Base-by-base conservation (phyloP, 2,888 invertebrate genomes). In the Dione juno region DNA sequence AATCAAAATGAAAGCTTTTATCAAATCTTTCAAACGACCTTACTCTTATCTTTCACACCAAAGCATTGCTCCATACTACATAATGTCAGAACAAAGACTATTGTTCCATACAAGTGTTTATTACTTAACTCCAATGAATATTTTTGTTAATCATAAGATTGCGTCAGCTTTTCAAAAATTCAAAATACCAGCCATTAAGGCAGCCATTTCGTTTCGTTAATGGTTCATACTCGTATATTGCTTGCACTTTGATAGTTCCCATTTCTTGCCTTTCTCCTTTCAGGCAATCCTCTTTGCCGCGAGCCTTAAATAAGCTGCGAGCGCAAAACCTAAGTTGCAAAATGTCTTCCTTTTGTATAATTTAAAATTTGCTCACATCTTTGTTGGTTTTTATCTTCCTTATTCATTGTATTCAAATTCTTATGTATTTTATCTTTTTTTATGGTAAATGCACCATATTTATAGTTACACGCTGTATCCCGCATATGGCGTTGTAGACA, bases 231-330 rank as follows among this genome's bases (percentile, higher is more conserved):
- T 61, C 28, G 45, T 45, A 45, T 45, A 61, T n/a, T 50, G 50
- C 64, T 16, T 50, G 50, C 64, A 50, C 48, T 64, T 64, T 50
- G 64, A 14, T 58, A 59, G 66, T 63, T 54, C 40, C 63, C 61
- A 61, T 61, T 61, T 21, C 52, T 45, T 63, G 41, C n/a, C 54
- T 66, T 57, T 61, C 53, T 61, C 53, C 61, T 70, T 68, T 53
- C 71, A 37, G 37, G 50, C 64, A 77, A 77, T 75, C 76, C 76
- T 73, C 74, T 77, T 74, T 73, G 71, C 76, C 69, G 74, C 58
- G 28, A 66, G 72, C 65, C 74, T 73, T 63, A 67, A 73, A 70
- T 77, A 75, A 76, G 63, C 68, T 61, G 64, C 67, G 61, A 70
- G 71, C 45, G 40, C 35, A 72, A 72, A 68, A 72, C 68, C 66